Conservation (phyloP, 2,888 invertebrate genomes). For the Lordiphosa fenestrarum region DNA sequence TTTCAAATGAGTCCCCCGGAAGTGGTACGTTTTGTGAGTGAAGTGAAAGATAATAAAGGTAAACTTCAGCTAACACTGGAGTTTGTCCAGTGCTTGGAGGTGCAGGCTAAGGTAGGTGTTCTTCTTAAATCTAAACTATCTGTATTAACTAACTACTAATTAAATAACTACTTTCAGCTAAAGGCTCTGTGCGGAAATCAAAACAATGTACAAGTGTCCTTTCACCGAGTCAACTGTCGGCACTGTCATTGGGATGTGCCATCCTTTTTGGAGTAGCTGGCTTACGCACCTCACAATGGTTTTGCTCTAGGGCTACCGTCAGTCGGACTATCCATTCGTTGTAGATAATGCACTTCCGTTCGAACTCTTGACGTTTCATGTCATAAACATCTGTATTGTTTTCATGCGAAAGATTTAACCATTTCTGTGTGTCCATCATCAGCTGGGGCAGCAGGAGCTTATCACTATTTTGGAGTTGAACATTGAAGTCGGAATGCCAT, state of each 20-base stretch:
- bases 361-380: constrained; percentile 32
- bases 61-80: constrained; percentile 32
- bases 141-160: neutral
- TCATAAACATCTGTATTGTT: constrained; percentile 32
- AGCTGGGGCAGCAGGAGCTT: constrained; percentile 27
- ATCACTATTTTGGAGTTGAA: constrained; percentile 22
- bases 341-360: constrained; percentile 16
- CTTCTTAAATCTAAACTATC: neutral
- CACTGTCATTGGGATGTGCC: constrained; percentile 43
- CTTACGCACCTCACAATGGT: constrained; percentile 59
- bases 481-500: constrained; percentile 51
- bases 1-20: constrained; percentile 27
- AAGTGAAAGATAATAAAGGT: constrained; percentile 10
- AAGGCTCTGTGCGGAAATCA: constrained; percentile 2
- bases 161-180: neutral
- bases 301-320: constrained; percentile 53
- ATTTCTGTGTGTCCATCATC: constrained; percentile 33
- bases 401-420: constrained; percentile 21
- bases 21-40: constrained; percentile 19
- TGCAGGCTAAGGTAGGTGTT: constrained; percentile 32
- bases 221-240: constrained; percentile 26
- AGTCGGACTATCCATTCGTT: constrained; percentile 48
- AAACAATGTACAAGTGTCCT: constrained; percentile 7
- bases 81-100: constrained; percentile 3
- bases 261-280: constrained; percentile 20